Evolutionary conservation across 2,797 vertebrate species (phyloP).

Genomic region (Denticeps clupeoides): DNA sequence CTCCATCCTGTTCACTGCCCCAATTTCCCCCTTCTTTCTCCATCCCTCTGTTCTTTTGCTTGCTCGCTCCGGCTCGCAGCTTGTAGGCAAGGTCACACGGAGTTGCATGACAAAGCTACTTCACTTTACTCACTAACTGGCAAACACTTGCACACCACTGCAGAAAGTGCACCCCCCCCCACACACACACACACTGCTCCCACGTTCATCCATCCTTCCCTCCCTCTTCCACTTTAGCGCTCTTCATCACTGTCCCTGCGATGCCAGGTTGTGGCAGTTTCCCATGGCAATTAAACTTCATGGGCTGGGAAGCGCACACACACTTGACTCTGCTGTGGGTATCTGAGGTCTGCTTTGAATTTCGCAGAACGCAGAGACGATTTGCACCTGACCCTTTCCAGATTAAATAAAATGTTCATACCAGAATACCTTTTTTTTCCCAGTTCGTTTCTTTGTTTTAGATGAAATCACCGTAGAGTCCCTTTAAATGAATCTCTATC

Average conservation of each 20-base stretch:
- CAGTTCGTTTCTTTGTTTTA: too few relatives aligned
- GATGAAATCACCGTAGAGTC: too few relatives aligned
- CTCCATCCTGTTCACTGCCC: slow-evolving; percentile 2
- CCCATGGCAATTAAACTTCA: slow-evolving; percentile 24
- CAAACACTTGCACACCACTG: neutral
- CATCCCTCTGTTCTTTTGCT: slow-evolving; percentile 4
- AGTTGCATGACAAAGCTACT: slow-evolving; percentile 20
- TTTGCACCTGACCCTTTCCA: too few relatives aligned
- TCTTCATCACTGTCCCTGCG: slow-evolving; percentile 14
- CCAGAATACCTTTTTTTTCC: too few relatives aligned
- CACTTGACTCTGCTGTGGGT: too few relatives aligned
- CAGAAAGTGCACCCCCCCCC: slow-evolving; percentile 1
- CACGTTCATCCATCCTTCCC: neutral
- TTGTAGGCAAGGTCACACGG: slow-evolving; percentile 23
- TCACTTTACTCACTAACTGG: slow-evolving; percentile 9
- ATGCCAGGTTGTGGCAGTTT: slow-evolving; percentile 6
- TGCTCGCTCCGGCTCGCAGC: slow-evolving; percentile 1
- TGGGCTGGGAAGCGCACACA: too few relatives aligned
- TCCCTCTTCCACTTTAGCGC: neutral
- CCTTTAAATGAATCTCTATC: too few relatives aligned
- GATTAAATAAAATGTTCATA: too few relatives aligned
- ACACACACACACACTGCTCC: neutral
- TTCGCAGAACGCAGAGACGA: too few relatives aligned
- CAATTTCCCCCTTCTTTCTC: neutral
- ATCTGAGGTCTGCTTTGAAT: too few relatives aligned